These are phyloP conservation scores for Puma concolor DNA, from an alignment of 2,113 vertebrate genomes.

Conservation along the genomic window DNA sequence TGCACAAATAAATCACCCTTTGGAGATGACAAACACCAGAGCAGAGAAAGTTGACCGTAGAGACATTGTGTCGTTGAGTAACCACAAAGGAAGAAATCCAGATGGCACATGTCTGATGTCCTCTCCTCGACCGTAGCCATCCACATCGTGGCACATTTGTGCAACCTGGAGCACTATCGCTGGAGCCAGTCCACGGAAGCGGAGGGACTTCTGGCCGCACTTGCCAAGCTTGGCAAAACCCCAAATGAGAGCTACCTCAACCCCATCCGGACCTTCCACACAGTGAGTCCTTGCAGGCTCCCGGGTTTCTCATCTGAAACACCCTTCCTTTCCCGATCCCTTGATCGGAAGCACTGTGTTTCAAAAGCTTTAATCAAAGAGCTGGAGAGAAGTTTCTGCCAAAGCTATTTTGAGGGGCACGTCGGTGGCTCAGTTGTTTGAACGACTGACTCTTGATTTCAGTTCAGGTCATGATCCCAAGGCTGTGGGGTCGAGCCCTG, in stretches of 20 bases:
- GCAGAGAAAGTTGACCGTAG: background rate
- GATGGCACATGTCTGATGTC: accelerated
- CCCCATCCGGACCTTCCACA: slow-evolving; percentile 86
- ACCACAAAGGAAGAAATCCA: background rate
- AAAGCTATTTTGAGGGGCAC: background rate
- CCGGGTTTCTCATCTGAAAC: slow-evolving; percentile 57
- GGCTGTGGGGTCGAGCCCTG: too few species aligned
- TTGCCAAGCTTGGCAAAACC: slow-evolving; percentile 85
- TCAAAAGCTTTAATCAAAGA: slow-evolving; percentile 78
- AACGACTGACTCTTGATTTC: too few species aligned
- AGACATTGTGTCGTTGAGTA: background rate
- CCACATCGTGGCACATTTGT: slow-evolving; percentile 86
- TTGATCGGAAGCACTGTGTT: slow-evolving; percentile 61
- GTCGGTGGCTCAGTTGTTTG: too few species aligned
- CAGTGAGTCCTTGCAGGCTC: slow-evolving; percentile 79
- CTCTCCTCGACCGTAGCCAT: slow-evolving; percentile 78
- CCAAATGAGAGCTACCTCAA: slow-evolving; percentile 89
- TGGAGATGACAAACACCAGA: background rate
- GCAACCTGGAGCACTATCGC: slow-evolving; percentile 87
- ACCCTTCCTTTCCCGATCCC: slow-evolving; percentile 43
- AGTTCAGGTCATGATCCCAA: too few species aligned
- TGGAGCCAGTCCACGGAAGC: slow-evolving; percentile 81
- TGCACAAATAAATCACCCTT: background rate
- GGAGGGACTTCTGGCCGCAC: slow-evolving; percentile 79
- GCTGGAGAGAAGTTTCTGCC: slow-evolving; percentile 28